phyloP scores from a whole-genome alignment of 1,140 invertebrate genomes.

The Thalassaphorura encarpata region DNA sequence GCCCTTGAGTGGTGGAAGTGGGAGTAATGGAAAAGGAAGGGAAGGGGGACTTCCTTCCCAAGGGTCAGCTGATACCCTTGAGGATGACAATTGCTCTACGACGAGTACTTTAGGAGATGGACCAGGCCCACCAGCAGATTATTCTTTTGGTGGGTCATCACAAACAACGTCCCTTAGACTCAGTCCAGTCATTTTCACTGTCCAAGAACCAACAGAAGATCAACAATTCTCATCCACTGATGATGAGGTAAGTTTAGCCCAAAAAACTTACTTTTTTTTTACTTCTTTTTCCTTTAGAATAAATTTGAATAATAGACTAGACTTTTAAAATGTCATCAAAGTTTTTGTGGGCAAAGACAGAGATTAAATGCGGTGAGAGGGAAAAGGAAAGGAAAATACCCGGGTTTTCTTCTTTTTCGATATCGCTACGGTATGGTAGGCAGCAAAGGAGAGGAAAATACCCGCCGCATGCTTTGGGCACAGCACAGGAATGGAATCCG shows the following conservation, averaged over 20 bases:
- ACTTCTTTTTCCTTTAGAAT: not conserved
- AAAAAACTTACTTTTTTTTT: not conserved
- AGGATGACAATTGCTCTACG: conserved; percentile 26
- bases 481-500: too few relatives aligned
- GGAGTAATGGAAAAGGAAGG: not conserved
- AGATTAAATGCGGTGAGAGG: too few relatives aligned
- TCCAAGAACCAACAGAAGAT: conserved; percentile 25
- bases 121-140: conserved; percentile 20
- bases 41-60: not conserved
- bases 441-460: too few relatives aligned
- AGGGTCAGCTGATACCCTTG: conserved; percentile 11
- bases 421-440: too few relatives aligned
- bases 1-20: not conserved
- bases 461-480: too few relatives aligned
- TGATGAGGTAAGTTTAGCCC: conserved; percentile 17
- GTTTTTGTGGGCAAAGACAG: too few relatives aligned
- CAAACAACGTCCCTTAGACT: conserved; percentile 16
- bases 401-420: too few relatives aligned
- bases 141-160: conserved; percentile 2
- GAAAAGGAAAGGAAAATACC: too few relatives aligned
- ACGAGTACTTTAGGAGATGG: conserved; percentile 29
- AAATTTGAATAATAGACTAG: not conserved
- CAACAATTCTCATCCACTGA: conserved; percentile 17
- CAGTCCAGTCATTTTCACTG: conserved; percentile 29
- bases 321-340: too few relatives aligned